Evolutionary conservation across 2,113 vertebrate species (phyloP).

Genomic region (Odobenus rosmarus): DNA sequence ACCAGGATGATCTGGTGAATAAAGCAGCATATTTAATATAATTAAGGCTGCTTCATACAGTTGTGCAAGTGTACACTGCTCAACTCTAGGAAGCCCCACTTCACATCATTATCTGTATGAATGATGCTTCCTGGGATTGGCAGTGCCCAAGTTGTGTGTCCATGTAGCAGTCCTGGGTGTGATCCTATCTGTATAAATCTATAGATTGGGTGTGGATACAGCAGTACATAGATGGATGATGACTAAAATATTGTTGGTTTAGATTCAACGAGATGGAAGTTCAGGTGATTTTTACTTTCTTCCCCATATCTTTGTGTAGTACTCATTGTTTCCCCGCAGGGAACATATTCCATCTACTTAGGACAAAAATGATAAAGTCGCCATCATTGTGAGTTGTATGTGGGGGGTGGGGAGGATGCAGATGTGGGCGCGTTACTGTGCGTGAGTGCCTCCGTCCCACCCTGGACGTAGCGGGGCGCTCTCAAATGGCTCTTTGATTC

Average conservation of each 20-base stretch:
- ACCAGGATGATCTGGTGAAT: not conserved
- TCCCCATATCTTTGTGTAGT: not conserved
- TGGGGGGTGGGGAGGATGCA: not conserved
- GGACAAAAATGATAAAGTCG: not conserved
- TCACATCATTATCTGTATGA: not conserved
- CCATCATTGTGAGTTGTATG: not conserved
- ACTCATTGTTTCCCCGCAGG: not conserved
- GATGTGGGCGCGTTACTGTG: not conserved
- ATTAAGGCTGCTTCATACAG: not conserved
- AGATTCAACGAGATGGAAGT: not conserved
- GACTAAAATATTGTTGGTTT: not conserved
- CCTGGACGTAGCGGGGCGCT: accelerated
- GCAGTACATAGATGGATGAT: not conserved
- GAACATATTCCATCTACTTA: not conserved
- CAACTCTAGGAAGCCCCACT: not conserved
- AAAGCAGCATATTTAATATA: not conserved
- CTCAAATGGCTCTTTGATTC: not conserved
- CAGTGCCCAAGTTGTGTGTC: not conserved
- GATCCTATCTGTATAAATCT: not conserved
- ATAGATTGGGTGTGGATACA: not conserved
- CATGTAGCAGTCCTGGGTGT: not conserved
- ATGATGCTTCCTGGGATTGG: not conserved
- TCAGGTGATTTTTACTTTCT: not conserved
- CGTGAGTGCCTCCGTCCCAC: not conserved
- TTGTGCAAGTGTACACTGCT: not conserved